Base-by-base conservation (phyloP, 1,140 invertebrate species). In the Proctacanthus coquilletti region DNA sequence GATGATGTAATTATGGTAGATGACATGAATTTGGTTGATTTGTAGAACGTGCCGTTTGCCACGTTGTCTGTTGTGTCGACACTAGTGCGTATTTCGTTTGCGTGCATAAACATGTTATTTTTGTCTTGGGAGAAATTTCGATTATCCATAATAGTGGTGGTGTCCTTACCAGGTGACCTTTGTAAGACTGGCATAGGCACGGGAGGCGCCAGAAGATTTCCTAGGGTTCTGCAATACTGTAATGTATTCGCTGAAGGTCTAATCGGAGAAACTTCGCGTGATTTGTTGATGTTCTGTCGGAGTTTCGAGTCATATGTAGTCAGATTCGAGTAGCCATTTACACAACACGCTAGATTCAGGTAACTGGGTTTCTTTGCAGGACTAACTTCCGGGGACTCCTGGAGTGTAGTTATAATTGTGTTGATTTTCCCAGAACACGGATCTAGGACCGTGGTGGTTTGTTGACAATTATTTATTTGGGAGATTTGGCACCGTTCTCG, bases 281-380 rank as follows among this genome's bases (percentile, higher is more conserved):
- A 75, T 47, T 68, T 69, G 31, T 72, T 71, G 21, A 75, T 67
- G 30, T 77, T 76, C 55, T 80, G 75, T 21, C 80, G 65, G 17
- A 80, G 59, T 51, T 80, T 77, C 1, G 78, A 80, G 51, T 83
- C 77, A 68, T 88, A 88, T 40, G 80, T 81, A 9, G 77, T 84
- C 32, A 82, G 70, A 47, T 80, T 80, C 1, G 80, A 82, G 55
- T 92, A 92, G 8, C 87, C 87, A 62, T 82, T 88, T 18, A 91
- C 83, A 13, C 83, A 85, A 55, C 86, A 88, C 34, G 86, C 84
- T 35, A 92, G 63, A 50, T 80, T 82, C 31, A 92, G 61, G 56
- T 92, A 92, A 37, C 84, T 88, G 0, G 85, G 86, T 50, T 74
- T 63, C 36, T 60, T 60, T 11, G 21, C 11, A 9, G 34, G 36